These are phyloP conservation scores for Hemicrepidius hirtus DNA, from an alignment of 2,888 invertebrate genomes.

Conservation along the genomic window DNA sequence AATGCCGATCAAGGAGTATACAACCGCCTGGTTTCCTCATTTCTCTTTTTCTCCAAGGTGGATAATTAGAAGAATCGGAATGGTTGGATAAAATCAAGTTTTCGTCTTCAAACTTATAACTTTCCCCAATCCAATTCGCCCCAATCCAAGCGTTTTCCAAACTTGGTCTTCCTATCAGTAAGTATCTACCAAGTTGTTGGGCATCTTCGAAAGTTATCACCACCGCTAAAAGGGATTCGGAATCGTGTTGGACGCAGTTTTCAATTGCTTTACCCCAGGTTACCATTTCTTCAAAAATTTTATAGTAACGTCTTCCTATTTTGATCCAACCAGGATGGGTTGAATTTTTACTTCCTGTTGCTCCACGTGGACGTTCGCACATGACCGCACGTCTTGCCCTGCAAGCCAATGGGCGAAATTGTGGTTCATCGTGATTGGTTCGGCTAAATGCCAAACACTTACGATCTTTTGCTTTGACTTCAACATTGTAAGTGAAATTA, in stretches of 20 bases:
- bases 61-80: neutral
- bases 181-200: conserved; percentile 70
- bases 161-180: conserved; percentile 73
- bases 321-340: conserved; percentile 24
- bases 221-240: conserved; percentile 14
- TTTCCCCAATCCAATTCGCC: conserved; percentile 61
- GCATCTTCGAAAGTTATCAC: conserved; percentile 3
- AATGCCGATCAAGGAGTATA: conserved; percentile 25
- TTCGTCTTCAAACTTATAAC: conserved; percentile 10
- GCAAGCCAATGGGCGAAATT: conserved; percentile 19
- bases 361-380: conserved; percentile 29
- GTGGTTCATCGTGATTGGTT: conserved; percentile 25
- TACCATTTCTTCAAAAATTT: conserved; percentile 22
- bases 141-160: conserved; percentile 76
- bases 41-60: conserved; percentile 13
- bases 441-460: conserved; percentile 15
- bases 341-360: neutral
- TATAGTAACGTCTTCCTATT: conserved; percentile 3
- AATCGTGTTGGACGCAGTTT: neutral
- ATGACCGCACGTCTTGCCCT: conserved; percentile 3
- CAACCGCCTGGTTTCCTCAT: conserved; percentile 9
- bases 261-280: neutral
- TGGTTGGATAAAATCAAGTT: neutral
- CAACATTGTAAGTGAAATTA: neutral
- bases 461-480: neutral